Percentiles rank a stretch among this genome's conserved stretches.
Conservation (phyloP, 2,888 invertebrate genomes). For the Helicoverpa assulta region DNA sequence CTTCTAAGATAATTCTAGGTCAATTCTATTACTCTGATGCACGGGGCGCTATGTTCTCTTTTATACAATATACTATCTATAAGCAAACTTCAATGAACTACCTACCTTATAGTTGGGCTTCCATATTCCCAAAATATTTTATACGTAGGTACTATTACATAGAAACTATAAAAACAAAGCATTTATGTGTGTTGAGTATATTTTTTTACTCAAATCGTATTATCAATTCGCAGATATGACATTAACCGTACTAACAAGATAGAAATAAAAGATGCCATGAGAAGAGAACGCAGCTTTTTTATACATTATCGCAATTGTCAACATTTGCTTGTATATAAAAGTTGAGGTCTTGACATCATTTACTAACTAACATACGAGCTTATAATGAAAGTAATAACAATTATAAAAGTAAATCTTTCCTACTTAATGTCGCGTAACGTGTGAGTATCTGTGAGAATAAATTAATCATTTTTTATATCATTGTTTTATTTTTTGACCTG, state of each 20-base stretch:
- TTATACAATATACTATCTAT: not conserved
- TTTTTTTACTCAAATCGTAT: constrained; percentile 13
- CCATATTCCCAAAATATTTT: constrained; percentile 8
- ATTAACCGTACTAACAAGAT: constrained; percentile 22
- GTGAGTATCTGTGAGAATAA: constrained; percentile 45
- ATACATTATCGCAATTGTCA: constrained; percentile 3
- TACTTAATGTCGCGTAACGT: constrained; percentile 28
- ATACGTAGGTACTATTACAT: not conserved
- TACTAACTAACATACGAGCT: constrained; percentile 32
- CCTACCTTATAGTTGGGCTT: constrained; percentile 22
- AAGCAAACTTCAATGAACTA: not conserved
- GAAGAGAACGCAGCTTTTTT: constrained; percentile 24
- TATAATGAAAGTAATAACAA: constrained; percentile 27
- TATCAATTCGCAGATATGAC: constrained; percentile 49
- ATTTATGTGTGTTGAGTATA: constrained; percentile 7
- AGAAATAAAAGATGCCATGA: constrained; percentile 9
- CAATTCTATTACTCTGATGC: too few relatives aligned
- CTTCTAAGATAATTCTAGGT: too few relatives aligned
- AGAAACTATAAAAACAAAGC: not conserved
- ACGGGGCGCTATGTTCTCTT: too few relatives aligned
- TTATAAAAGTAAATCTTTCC: constrained; percentile 6
- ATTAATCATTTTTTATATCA: constrained; percentile 37
- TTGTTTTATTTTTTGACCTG: constrained; percentile 30
- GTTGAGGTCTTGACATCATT: constrained; percentile 10
- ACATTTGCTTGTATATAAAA: constrained; percentile 17